Evolutionary conservation across 2,113 vertebrate species (phyloP), one percentile per base, ranked within the genome.

Genomic region (Phyllopteryx taeniolatus): DNA sequence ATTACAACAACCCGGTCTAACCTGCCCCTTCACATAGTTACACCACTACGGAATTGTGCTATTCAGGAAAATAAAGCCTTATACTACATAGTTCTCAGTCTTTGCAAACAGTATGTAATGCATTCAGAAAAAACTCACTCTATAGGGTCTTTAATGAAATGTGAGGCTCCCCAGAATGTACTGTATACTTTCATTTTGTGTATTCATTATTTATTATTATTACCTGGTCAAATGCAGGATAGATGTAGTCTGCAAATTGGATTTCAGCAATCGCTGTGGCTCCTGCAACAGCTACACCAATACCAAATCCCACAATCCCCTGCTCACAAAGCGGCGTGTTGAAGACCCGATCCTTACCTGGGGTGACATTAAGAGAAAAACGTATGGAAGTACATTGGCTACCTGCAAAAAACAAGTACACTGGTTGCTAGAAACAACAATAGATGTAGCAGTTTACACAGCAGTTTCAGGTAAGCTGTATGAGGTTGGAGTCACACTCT

Each of bases 241-340:
- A 99, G 87, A 99, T 99, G 81, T 99, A 99, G 90, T 99, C 98
- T 44, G 97, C 96, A 92, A 99, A 99, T 76, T 99, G 98, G 87
- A 99, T 99, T 92, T 99, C 98, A 12, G 97, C 98, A 70, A 99
- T 96, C 67, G 96, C 96, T 8, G 95, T 99, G 79, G 96, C 95
- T 71, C 98, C 98, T 42, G 95, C 91, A 54, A 93, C 94, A 31
- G 98, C 97, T 56, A 93, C 86, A 79, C 98, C 98, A 59, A 99
- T 99, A 79, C 95, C 96, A 87, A 99, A 99, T 79, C 98, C 97
- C 89, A 99, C 97, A 79, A 99, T 98, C 76, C 98, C 98, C 88
- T 99, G 97, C 85, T 99, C 98, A 91, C 98, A 99, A 61, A 99
- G 90, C 0, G 98, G 98, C 1, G 98, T 99, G 89, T 99, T 99